phyloP scores from a whole-genome alignment of 2,797 vertebrate species.

The Labeo calbasu region DNA sequence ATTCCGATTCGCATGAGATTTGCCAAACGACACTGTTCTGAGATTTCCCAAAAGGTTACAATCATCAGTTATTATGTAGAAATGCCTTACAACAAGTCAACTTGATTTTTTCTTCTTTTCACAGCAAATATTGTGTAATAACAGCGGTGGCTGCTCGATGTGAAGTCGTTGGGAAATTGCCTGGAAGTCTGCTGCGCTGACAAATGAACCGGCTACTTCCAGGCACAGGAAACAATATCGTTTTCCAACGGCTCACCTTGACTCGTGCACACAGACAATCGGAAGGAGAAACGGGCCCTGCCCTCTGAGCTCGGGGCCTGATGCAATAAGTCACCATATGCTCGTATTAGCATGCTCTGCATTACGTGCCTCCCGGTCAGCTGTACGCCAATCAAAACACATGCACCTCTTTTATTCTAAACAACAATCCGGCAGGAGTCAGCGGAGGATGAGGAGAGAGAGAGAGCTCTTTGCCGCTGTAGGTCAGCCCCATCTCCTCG shows the following conservation, averaged over 20 bases:
- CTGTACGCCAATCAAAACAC: slow-evolving; percentile 53
- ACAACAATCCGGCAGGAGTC: slow-evolving; percentile 33
- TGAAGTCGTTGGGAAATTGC: slow-evolving; percentile 62
- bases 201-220: slow-evolving; percentile 63
- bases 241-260: slow-evolving; percentile 60
- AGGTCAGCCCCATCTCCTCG: slow-evolving; percentile 48
- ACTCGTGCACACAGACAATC: slow-evolving; percentile 55
- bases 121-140: slow-evolving; percentile 45
- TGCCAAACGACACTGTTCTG: slow-evolving; percentile 77
- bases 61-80: slow-evolving; percentile 85
- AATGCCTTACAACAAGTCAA: slow-evolving; percentile 62
- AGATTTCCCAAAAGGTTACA: slow-evolving; percentile 88
- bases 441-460: slow-evolving; percentile 24
- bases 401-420: slow-evolving; percentile 47
- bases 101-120: slow-evolving; percentile 50
- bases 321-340: slow-evolving; percentile 64
- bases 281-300: slow-evolving; percentile 54
- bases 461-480: slow-evolving; percentile 12
- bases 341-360: slow-evolving; percentile 57
- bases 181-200: slow-evolving; percentile 63
- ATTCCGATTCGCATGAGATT: slow-evolving; percentile 80
- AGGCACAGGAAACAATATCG: slow-evolving; percentile 63
- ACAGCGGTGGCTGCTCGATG: slow-evolving; percentile 36
- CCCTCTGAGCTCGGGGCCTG: slow-evolving; percentile 55
- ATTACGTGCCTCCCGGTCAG: slow-evolving; percentile 46